Conservation (phyloP, 2,797 vertebrate species). For the Mustela erminea region DNA sequence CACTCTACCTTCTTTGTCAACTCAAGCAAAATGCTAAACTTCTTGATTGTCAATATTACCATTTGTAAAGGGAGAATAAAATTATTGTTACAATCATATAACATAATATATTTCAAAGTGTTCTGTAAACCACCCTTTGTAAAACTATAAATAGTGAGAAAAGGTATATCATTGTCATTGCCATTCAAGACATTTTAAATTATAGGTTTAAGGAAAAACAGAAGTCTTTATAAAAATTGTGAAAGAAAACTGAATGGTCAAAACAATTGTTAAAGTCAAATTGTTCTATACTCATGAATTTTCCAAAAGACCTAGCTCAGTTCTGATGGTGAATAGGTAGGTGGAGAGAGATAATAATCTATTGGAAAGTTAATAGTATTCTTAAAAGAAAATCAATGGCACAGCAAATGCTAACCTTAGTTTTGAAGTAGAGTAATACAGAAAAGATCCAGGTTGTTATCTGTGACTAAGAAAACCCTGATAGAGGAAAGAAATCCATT, state of each 20-base stretch:
- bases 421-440: conserved; percentile 33
- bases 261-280: conserved; percentile 35
- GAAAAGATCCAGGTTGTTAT: background rate
- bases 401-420: conserved; percentile 23
- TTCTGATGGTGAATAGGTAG: conserved; percentile 16
- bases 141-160: background rate
- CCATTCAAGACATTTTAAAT: conserved; percentile 13
- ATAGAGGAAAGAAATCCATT: background rate
- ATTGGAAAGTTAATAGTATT: conserved; percentile 29
- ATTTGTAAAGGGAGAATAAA: background rate
- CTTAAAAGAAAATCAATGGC: conserved; percentile 55
- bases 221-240: background rate
- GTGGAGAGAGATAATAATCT: conserved; percentile 30
- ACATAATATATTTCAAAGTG: background rate
- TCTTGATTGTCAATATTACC: background rate
- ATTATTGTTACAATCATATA: background rate
- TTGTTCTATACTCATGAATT: background rate
- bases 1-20: background rate
- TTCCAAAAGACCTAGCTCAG: conserved; percentile 49
- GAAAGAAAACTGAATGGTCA: background rate
- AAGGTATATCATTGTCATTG: background rate
- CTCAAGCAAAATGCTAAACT: background rate
- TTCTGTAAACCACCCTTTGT: background rate
- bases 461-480: background rate
- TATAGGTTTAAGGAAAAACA: background rate